Base-by-base conservation (phyloP, 2,888 invertebrate genomes). In the Pachymerium ferrugineum region DNA sequence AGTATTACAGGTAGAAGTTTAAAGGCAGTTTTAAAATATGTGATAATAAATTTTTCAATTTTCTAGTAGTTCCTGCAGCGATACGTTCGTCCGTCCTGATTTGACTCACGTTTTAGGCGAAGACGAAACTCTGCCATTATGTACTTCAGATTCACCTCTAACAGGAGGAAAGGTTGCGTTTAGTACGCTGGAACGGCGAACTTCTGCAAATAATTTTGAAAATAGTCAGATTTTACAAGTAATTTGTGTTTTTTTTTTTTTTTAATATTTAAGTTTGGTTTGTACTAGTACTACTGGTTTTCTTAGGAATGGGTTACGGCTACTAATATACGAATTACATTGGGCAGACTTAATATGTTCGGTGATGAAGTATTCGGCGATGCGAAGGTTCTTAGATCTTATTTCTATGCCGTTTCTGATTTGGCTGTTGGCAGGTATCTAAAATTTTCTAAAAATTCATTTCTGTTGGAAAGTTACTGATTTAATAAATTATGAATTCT, bases 351-450 rank as follows among this genome's bases (percentile, higher is more conserved):
- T 78, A 99, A 99, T 83, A 99, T 98, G 0, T 99, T 98, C 82
- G 97, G 99, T 78, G 99, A 99, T 83, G 98, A 99, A 84, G 89
- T 97, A 73, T 97, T 97, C 80, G 92, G 91, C 0, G 96, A 96
- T 81, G 86, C 89, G 14, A 91, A 93, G 81, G 97, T 98, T 25
- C 84, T 97, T 72, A 90, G 91, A 81, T 96, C 97, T 0, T 99
- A 99, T 82, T 99, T 95, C 86, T 99, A 97, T 84, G 98, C 97
- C 78, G 86, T 88, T 75, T 85, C 86, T 14, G 88, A 88, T 79
- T 83, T 88, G 74, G 85, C 87, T 74, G 86, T 88, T 54, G 88
- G 87, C 75, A 93, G 85, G 87, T 86, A 79, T 79, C 80, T 76
- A 31, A 31, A 30, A 30, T 70, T 70, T 30, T 31, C 6, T 31